Base-by-base conservation (phyloP, 2,888 invertebrate species). In the Venusia cambrica region DNA sequence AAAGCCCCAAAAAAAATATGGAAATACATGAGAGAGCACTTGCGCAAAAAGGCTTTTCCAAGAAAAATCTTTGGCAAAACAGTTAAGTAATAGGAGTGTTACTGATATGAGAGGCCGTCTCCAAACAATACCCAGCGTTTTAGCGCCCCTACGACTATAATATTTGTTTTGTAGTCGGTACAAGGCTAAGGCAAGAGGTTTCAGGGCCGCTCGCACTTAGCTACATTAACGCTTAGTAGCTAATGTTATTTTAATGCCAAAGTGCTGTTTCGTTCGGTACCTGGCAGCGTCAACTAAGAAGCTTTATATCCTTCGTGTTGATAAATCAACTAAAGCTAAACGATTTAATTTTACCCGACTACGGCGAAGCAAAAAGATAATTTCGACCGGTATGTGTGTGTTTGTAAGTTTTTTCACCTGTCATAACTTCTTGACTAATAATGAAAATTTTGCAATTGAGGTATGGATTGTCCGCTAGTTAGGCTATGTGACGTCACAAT, bases 231-330 rank as follows among this genome's bases (percentile, higher is more conserved):
- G 34, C 43, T 45, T 47, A 54, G 50, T 47, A 54, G 52, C 48
- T 57, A 56, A 62, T 59, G 57, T 54, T 45, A 47, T 54, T 57
- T 62, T 62, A 57, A 60, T 52, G 45, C 47, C 36, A 37, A 38
- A 37, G 38, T 37, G 41, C 36, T 49, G 34, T 29, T 29, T 4
- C 20, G 4, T 26, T 11, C 6, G 6, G 16, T 19, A 19, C 11
- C 15, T 13, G 27, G 5, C 12, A 13, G 14, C 24, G 4, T 12
- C 6, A 12, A 6, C 4, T n/a, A n/a, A n/a, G n/a, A n/a, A n/a
- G n/a, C n/a, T n/a, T n/a, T n/a, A n/a, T n/a, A n/a, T n/a, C n/a
- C n/a, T n/a, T n/a, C n/a, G n/a, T n/a, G n/a, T n/a, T n/a, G n/a
- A n/a, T n/a, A n/a, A n/a, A n/a, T n/a, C n/a, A n/a, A n/a, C n/a